A percentile compares a stretch with the other conserved stretches of the same genome.
phyloP scores from a whole-genome alignment of 2,113 vertebrate genomes.

The Puffinus mauretanicus region DNA sequence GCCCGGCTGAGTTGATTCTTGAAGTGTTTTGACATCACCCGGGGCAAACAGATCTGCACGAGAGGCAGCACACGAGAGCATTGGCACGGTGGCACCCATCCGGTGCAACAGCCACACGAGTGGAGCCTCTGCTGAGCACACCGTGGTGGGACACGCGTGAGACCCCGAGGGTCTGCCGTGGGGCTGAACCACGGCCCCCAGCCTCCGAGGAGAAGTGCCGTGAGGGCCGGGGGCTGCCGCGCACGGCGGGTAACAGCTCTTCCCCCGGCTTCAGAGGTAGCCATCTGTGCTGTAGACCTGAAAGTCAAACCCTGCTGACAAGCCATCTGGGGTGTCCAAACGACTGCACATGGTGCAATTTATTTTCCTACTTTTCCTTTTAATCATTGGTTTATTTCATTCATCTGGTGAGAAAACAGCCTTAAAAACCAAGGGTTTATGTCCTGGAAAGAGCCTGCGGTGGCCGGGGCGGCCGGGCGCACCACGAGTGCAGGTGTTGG shows the following conservation, averaged over 20 bases:
- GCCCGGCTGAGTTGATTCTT: neutral
- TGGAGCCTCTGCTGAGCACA: neutral
- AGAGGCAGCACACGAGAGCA: fast-evolving
- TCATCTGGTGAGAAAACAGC: slow-evolving; percentile 29
- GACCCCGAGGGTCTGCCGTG: neutral
- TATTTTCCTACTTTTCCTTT: slow-evolving; percentile 61
- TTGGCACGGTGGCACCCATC: fast-evolving
- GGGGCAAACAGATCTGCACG: neutral
- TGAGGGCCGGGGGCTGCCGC: neutral
- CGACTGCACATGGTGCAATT: slow-evolving; percentile 45
- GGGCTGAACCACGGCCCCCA: neutral
- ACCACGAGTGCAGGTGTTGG: neutral
- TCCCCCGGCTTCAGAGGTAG: neutral
- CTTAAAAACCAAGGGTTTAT: slow-evolving; percentile 7
- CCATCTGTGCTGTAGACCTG: slow-evolving; percentile 62
- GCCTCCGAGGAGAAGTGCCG: fast-evolving
- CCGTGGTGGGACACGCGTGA: fast-evolving
- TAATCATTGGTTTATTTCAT: slow-evolving; percentile 61
- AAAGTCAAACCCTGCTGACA: slow-evolving; percentile 53
- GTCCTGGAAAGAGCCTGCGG: neutral
- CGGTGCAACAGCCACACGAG: fast-evolving
- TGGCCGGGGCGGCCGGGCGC: neutral
- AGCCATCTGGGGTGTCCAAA: slow-evolving; percentile 62
- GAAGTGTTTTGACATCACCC: neutral
- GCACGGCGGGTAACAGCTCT: neutral